Conservation (phyloP, 2,888 invertebrate genomes). For the Morpho achilles region DNA sequence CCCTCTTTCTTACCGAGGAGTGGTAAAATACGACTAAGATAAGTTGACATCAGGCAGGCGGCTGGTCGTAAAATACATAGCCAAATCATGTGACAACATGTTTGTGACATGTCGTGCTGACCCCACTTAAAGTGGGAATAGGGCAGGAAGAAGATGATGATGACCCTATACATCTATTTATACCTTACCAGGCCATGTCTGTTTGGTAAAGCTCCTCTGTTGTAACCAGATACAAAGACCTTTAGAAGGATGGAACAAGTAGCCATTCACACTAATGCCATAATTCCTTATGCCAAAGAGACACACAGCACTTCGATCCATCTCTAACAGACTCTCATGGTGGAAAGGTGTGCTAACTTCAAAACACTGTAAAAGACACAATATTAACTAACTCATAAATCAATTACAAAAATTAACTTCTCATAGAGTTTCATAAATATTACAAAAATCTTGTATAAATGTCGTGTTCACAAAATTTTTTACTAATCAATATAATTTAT, state of each 20-base stretch:
- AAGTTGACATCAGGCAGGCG: no score
- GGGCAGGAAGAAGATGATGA: no score
- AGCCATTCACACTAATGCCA: conserved; percentile 97
- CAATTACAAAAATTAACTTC: background rate
- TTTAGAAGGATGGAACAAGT: conserved; percentile 89
- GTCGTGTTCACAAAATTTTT: no score
- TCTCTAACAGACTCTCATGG: conserved; percentile 81
- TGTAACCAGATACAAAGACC: conserved; percentile 96
- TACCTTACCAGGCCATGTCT: conserved; percentile 91
- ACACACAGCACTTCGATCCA: conserved; percentile 96
- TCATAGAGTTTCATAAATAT: background rate
- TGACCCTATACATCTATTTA: no score
- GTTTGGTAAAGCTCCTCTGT: conserved; percentile 92
- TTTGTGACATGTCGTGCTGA: no score
- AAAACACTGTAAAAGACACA: conserved; percentile 83
- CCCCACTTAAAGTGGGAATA: no score
- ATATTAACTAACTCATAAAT: background rate
- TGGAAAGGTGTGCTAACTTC: conserved; percentile 87
- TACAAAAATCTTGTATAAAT: background rate
- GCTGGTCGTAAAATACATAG: no score
- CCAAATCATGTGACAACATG: no score
- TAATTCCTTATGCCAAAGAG: conserved; percentile 96
- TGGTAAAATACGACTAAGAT: no score
- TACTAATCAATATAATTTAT: no score
- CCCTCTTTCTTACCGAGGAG: no score